Evolutionary conservation across 1,140 invertebrate genomes (phyloP).

Genomic region (Kradibia gibbosae): DNA sequence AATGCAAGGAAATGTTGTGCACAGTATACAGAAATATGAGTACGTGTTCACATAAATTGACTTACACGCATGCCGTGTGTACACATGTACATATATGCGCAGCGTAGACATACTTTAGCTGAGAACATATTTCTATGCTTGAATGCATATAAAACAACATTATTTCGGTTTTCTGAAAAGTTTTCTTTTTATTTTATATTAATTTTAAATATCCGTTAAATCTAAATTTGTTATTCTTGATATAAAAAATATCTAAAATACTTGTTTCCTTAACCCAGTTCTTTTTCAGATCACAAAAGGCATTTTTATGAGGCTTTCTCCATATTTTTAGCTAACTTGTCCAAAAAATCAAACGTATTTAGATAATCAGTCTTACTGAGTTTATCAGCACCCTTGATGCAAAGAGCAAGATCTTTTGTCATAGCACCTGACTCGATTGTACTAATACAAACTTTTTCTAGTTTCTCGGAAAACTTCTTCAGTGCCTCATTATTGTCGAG

Average conservation of each 20-base stretch:
- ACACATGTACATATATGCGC: too few relatives aligned
- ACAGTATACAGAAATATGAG: too few relatives aligned
- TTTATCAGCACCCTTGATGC: slow-evolving; percentile 92
- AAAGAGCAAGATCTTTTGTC: slow-evolving; percentile 99
- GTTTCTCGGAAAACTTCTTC: slow-evolving; percentile 83
- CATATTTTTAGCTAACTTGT: slow-evolving; percentile 96
- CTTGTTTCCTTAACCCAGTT: slow-evolving; percentile 1
- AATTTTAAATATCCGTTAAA: background rate
- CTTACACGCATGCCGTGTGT: too few relatives aligned
- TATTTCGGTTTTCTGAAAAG: background rate
- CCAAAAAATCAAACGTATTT: slow-evolving; percentile 98
- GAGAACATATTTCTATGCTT: too few relatives aligned
- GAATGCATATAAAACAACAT: too few relatives aligned
- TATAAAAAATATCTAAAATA: slow-evolving; percentile 4
- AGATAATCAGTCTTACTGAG: slow-evolving; percentile 91
- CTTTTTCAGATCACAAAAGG: slow-evolving; percentile 11
- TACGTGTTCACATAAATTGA: too few relatives aligned
- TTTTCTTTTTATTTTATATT: background rate
- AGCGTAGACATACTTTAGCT: background rate
- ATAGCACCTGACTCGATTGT: slow-evolving; percentile 95
- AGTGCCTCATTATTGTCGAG: slow-evolving; percentile 89
- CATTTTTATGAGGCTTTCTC: slow-evolving; percentile 75
- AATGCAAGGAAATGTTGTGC: too few relatives aligned
- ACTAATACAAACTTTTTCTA: slow-evolving; percentile 93
- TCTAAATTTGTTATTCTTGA: slow-evolving; percentile 5